Evolutionary conservation across 2,888 invertebrate species (phyloP).

Genomic region (Tenthredo amoena): DNA sequence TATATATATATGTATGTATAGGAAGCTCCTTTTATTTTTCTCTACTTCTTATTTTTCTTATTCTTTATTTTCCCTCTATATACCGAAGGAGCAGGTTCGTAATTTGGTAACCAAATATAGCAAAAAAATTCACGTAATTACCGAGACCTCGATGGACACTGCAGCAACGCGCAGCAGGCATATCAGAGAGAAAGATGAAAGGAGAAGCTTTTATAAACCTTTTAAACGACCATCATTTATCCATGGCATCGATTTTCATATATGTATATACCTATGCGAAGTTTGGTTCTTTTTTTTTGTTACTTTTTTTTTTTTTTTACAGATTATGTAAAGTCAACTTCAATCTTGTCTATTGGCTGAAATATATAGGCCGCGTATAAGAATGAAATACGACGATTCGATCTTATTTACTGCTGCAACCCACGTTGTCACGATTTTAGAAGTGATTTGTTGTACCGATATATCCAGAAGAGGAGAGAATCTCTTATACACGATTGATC

Average conservation of each 20-base stretch:
- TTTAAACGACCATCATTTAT: not conserved
- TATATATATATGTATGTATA: not conserved
- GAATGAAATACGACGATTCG: constrained; percentile 4
- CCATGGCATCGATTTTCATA: not conserved
- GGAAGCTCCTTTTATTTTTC: not conserved
- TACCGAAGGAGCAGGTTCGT: constrained; percentile 36
- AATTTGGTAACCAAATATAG: constrained; percentile 53
- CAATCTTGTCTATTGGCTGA: not conserved
- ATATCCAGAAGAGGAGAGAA: constrained; percentile 23
- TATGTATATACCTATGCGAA: not conserved
- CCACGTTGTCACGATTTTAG: constrained; percentile 44
- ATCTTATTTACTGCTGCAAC: not conserved
- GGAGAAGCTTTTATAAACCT: not conserved
- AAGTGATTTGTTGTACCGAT: constrained; percentile 43
- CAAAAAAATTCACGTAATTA: constrained; percentile 47
- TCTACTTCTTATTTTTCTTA: not conserved
- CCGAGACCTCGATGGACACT: not conserved
- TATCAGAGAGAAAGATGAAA: not conserved
- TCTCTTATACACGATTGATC: constrained; percentile 16
- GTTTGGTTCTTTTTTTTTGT: not conserved
- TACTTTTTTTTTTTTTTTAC: not conserved
- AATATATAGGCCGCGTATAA: not conserved
- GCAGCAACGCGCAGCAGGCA: not conserved
- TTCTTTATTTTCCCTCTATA: not conserved
- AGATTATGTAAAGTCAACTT: not conserved